Evolutionary conservation across 2,888 invertebrate genomes (phyloP).

Genomic region (Acanthoscelides obtectus): DNA sequence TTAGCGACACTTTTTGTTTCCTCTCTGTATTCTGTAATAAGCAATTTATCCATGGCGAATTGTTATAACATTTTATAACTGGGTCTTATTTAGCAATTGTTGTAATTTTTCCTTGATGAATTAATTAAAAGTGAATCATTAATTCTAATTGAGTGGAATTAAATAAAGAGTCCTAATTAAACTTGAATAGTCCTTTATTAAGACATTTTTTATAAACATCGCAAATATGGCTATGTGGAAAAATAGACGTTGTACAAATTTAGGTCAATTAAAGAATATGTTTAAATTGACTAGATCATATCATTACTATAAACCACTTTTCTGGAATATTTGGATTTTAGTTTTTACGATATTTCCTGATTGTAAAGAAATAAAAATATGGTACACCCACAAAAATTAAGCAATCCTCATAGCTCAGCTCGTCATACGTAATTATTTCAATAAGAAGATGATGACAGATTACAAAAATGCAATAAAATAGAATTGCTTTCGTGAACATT

Average conservation of each 20-base stretch:
- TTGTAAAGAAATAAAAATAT: too few species aligned
- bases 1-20: too few species aligned
- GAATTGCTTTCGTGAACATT: neutral
- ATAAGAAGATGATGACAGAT: too few species aligned
- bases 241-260: neutral
- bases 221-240: neutral
- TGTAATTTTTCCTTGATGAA: conserved; percentile 28
- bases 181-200: conserved; percentile 27
- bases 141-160: conserved; percentile 35
- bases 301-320: too few species aligned
- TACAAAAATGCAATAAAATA: neutral
- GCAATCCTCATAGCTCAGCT: too few species aligned
- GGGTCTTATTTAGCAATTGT: neutral
- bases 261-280: neutral
- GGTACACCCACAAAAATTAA: too few species aligned
- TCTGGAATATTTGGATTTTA: too few species aligned
- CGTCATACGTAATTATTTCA: too few species aligned
- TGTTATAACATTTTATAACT: neutral
- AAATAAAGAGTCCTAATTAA: conserved; percentile 37
- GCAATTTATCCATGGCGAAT: neutral
- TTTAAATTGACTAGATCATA: too few species aligned
- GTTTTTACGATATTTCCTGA: too few species aligned
- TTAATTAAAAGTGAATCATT: conserved; percentile 31
- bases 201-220: conserved; percentile 2
- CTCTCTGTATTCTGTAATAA: neutral